Evolutionary conservation across 2,888 invertebrate species (phyloP).

Genomic region (Arrhopalites spinosus): DNA sequence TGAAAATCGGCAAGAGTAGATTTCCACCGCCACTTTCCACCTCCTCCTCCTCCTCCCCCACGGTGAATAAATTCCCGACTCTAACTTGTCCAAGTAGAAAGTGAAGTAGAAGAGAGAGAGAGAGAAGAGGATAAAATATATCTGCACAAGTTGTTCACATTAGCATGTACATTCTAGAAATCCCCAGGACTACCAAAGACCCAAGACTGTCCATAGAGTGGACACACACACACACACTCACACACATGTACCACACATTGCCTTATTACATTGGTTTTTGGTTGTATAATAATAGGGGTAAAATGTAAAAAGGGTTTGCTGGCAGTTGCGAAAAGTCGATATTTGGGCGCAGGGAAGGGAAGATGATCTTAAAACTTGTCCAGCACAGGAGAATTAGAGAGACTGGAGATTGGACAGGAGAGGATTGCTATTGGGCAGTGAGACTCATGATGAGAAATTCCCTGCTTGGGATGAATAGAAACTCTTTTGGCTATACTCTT

Average conservation of each 20-base stretch:
- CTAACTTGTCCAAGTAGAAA: background rate
- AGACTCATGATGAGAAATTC: constrained; percentile 1
- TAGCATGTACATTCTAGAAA: constrained; percentile 13
- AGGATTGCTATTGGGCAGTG: constrained; percentile 5
- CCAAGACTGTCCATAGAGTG: background rate
- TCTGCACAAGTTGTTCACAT: constrained; percentile 1
- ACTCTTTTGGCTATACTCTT: background rate
- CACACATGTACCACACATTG: background rate
- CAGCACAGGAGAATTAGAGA: constrained; percentile 22
- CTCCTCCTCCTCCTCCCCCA: background rate
- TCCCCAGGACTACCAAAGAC: background rate
- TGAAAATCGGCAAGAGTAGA: background rate
- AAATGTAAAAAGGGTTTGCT: background rate
- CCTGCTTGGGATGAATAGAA: constrained; percentile 3
- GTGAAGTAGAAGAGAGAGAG: constrained; percentile 5
- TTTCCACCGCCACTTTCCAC: background rate
- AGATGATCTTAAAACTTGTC: constrained; percentile 33
- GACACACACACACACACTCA: constrained; percentile 2
- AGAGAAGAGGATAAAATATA: background rate
- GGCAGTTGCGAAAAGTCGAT: constrained; percentile 2
- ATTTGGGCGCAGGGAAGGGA: background rate
- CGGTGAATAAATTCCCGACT: background rate
- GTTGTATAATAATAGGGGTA: background rate
- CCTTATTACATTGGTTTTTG: background rate
- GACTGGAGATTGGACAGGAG: constrained; percentile 14